Evolutionary conservation across 2,113 vertebrate genomes (phyloP), one percentile per base, ranked within the genome.

Genomic region (Salvelinus alpinus): DNA sequence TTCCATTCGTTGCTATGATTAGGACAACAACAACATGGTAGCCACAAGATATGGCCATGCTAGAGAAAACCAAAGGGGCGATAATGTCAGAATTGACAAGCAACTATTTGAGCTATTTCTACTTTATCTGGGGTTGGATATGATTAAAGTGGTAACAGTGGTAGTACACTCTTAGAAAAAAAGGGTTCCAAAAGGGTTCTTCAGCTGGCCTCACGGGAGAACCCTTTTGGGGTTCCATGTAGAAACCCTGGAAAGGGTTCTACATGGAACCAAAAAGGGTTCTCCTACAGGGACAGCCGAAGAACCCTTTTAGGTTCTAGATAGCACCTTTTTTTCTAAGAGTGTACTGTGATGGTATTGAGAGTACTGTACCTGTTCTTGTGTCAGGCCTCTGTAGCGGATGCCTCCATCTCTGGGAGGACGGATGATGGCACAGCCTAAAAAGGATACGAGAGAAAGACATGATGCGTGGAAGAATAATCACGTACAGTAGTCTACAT

Each of bases 321-420:
- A 11, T 44, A 11, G 8, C 38, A 11, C 38, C 8, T 44, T 34
- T 34, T 34, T 8, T 34, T 44, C 38, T 2, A 44, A 44, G 38
- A 44, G 8, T 44, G 2, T 8, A 44, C 38, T 11, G 38, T 1
- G 9, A 44, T 44, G 38, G 38, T 44, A 44, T 44, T 70, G 66
- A 20, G 71, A 69, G 31, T 57, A 59, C 22, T 34, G 60, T 87
- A 92, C 93, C 92, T 93, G 95, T 79, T 97, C 95, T 14, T 96
- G 96, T 48, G 97, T 97, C 87, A 98, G 91, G n/a, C 97, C 97
- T 85, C 95, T 91, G 90, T 98, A 98, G 14, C 96, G 95, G 87
- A 98, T 98, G 22, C 96, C 97, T 27, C 96, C 97, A 34, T 98
- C 96, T 88, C 96, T 93, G 0, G 97, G 97, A 0, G 97, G 96